These are phyloP conservation scores for Xenopus laevis DNA, from an alignment of 2,113 vertebrate species.

Conservation along the genomic window DNA sequence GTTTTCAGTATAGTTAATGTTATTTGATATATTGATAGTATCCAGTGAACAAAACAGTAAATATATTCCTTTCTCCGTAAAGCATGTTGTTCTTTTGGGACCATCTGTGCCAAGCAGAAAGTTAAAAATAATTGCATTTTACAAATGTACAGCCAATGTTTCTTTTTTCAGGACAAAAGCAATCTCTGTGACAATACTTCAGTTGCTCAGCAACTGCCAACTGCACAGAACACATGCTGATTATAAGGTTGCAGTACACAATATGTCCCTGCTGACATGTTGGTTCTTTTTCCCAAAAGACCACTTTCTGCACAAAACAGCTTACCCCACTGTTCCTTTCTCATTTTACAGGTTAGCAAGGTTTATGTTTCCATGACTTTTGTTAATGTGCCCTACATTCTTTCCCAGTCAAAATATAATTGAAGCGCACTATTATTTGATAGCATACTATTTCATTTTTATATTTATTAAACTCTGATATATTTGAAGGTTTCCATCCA, in stretches of 20 bases:
- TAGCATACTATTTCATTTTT: too few species aligned
- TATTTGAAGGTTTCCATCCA: too few species aligned
- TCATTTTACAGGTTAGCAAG: background rate
- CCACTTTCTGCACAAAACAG: slow-evolving; percentile 11
- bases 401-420: too few species aligned
- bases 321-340: background rate
- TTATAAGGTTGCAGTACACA: slow-evolving; percentile 38
- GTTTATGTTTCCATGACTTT: background rate
- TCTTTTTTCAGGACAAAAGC: slow-evolving; percentile 27
- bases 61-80: slow-evolving; percentile 6
- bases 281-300: slow-evolving; percentile 16
- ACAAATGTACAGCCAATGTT: slow-evolving; percentile 37
- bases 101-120: slow-evolving; percentile 41
- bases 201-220: slow-evolving; percentile 39
- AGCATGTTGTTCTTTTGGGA: slow-evolving; percentile 33
- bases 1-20: background rate
- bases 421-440: too few species aligned
- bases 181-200: slow-evolving; percentile 30
- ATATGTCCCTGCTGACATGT: slow-evolving; percentile 26
- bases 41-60: slow-evolving; percentile 9
- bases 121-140: slow-evolving; percentile 34
- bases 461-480: too few species aligned
- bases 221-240: slow-evolving; percentile 39
- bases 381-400: too few species aligned
- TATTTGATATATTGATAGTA: background rate